Conservation (phyloP, 2,797 vertebrate species). For the Anas georgica region DNA sequence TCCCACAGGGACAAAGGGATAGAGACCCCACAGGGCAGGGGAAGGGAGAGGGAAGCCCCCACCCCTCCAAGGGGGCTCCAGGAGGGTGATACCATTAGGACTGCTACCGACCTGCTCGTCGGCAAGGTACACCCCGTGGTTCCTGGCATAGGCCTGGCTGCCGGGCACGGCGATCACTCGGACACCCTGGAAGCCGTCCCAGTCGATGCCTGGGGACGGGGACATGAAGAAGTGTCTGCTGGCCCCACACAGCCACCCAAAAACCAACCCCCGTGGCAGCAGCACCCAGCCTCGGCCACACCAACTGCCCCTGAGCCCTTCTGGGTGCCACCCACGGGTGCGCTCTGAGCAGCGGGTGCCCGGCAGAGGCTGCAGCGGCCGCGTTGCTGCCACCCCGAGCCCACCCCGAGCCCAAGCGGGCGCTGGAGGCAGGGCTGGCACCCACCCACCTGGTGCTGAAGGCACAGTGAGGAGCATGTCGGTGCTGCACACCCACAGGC, state of each 20-base stretch:
- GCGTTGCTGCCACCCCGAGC: background rate
- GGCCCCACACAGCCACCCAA: background rate
- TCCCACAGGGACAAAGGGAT: fast-evolving
- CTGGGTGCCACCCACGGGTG: too few relatives aligned
- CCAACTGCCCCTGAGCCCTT: fast-evolving
- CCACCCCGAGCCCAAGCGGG: fast-evolving
- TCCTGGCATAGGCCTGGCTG: slow-evolving; percentile 82
- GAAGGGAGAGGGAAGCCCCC: background rate
- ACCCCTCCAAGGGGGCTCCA: background rate
- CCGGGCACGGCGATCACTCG: slow-evolving; percentile 87
- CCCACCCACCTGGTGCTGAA: slow-evolving; percentile 77
- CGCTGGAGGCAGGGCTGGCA: background rate
- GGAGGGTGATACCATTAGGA: too few relatives aligned
- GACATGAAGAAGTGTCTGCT: background rate
- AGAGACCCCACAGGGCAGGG: background rate
- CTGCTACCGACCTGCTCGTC: slow-evolving; percentile 80
- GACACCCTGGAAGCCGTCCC: slow-evolving; percentile 87
- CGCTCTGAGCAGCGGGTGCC: background rate
- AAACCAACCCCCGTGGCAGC: background rate
- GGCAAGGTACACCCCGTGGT: slow-evolving; percentile 88
- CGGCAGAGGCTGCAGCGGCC: fast-evolving
- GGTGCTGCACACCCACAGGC: slow-evolving; percentile 95
- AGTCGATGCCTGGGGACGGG: slow-evolving; percentile 76
- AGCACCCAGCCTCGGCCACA: fast-evolving
- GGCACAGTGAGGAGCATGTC: slow-evolving; percentile 89